Evolutionary conservation across 2,113 vertebrate species (phyloP).

Genomic region (Xenopus tropicalis): DNA sequence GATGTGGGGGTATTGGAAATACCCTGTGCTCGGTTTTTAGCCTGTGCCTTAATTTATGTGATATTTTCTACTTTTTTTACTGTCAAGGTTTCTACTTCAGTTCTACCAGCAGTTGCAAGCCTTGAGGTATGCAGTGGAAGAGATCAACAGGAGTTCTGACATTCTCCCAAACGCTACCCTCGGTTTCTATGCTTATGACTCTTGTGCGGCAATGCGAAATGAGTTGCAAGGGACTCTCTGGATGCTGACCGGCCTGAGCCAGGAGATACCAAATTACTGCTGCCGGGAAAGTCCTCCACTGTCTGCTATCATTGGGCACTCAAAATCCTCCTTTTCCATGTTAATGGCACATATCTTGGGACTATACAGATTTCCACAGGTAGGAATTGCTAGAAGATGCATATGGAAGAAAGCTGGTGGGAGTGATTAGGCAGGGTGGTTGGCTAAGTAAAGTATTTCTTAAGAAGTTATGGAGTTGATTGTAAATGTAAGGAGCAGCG

Average conservation of each 20-base stretch:
- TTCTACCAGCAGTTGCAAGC: constrained; percentile 3
- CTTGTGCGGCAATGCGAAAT: constrained; percentile 16
- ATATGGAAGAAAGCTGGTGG: too few species aligned
- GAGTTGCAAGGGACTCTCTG: constrained; percentile 28
- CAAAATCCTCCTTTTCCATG: constrained; percentile 35
- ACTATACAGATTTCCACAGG: constrained; percentile 42
- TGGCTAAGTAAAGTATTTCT: too few species aligned
- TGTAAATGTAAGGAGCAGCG: too few species aligned
- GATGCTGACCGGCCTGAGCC: constrained; percentile 24
- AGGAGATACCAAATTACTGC: constrained; percentile 29
- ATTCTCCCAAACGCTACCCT: constrained; percentile 43
- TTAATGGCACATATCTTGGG: constrained; percentile 42
- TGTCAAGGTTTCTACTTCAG: neutral
- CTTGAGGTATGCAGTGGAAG: constrained; percentile 37
- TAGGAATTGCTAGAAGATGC: neutral
- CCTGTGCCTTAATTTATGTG: too few species aligned
- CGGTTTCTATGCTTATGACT: constrained; percentile 42
- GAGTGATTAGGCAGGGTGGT: too few species aligned
- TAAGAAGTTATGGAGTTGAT: too few species aligned
- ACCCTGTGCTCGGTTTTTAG: too few species aligned
- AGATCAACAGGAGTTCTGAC: constrained; percentile 29
- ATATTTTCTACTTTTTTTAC: too few species aligned
- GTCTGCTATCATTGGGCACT: constrained; percentile 38
- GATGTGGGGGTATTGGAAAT: too few species aligned
- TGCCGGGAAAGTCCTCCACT: constrained; percentile 6